Base-by-base conservation (phyloP, 2,888 invertebrate genomes). In the Ennomos quercinarius region DNA sequence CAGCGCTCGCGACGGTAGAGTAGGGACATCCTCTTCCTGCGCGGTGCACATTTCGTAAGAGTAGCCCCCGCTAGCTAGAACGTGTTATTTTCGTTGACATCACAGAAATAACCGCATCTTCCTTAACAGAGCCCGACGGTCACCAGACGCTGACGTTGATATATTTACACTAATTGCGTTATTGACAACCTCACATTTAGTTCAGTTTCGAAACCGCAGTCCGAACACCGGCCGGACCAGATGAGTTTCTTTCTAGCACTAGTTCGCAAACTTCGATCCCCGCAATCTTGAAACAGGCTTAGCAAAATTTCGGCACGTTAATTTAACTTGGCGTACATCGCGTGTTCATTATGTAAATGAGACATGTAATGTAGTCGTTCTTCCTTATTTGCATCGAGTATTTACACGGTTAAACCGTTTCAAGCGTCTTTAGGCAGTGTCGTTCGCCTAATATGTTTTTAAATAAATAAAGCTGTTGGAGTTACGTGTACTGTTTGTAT, bases 61-160 rank as follows among this genome's bases (percentile, higher is more conserved):
- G 81, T 80, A 83, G 82, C 80, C 81, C 84, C 77, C 79, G 78
- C 77, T 77, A 66, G 78, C 77, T 77, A 65, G 74, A 75, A 66
- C 78, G 80, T 79, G 89, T 91, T 91, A 91, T 91, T 91, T 91
- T 86, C 80, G 91, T 87, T 89, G 89, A 89, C 89, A 89, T 79
- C 82, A 89, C 91, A 86, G 85, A 91, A 91, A 92, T 92, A 92
- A 90, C 85, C 81, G 66, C 84, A 81, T 86, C 86, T 89, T 83
- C 84, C 86, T 85, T 84, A 86, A 84, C 83, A 83, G 75, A 79
- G 76, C 64, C 70, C 77, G 80, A 80, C 84, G 84, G 82, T 81
- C 80, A 83, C 81, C 82, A 83, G 80, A 81, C 84, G 84, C 77
- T 80, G 88, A 88, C 89, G 90, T 87, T 89, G 88, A 91, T 87